These are phyloP conservation scores for Cheilosia pagana DNA, from an alignment of 2,888 invertebrate genomes.

Conservation along the genomic window DNA sequence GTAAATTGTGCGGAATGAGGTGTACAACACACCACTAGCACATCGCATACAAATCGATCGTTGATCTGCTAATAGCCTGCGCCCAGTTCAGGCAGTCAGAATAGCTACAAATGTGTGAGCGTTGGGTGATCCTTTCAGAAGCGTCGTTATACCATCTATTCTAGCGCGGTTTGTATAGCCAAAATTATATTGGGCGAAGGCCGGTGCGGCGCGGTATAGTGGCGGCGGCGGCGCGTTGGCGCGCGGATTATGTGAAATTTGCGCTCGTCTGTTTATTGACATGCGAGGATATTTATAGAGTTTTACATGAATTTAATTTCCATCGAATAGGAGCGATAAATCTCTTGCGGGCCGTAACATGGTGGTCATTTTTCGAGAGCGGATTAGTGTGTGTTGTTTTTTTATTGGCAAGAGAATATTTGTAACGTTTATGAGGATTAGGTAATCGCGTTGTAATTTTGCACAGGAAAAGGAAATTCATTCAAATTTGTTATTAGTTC, in stretches of 20 bases:
- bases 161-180: conserved; percentile 24
- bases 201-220: not conserved
- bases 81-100: conserved; percentile 56
- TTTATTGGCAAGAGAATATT: conserved; percentile 32
- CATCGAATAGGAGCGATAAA: conserved; percentile 69
- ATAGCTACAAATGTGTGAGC: conserved; percentile 55
- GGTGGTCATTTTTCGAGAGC: conserved; percentile 31
- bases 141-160: not conserved
- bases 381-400: conserved; percentile 9
- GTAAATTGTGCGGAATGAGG: conserved; percentile 37
- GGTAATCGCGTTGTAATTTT: conserved; percentile 23
- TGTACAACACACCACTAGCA: conserved; percentile 14
- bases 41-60: conserved; percentile 64
- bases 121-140: conserved; percentile 52
- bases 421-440: conserved; percentile 30
- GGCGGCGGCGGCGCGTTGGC: conserved; percentile 51
- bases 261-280: conserved; percentile 72
- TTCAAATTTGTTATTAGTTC: conserved; percentile 50
- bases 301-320: conserved; percentile 71
- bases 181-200: conserved; percentile 32
- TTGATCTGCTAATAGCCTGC: conserved; percentile 67
- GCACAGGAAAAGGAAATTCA: conserved; percentile 14
- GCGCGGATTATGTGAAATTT: conserved; percentile 67
- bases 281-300: conserved; percentile 62
- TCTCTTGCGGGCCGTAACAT: conserved; percentile 35